Evolutionary conservation across 2,113 vertebrate genomes (phyloP), one percentile per base, ranked within the genome.

Genomic region (Coregonus clupeaformis): DNA sequence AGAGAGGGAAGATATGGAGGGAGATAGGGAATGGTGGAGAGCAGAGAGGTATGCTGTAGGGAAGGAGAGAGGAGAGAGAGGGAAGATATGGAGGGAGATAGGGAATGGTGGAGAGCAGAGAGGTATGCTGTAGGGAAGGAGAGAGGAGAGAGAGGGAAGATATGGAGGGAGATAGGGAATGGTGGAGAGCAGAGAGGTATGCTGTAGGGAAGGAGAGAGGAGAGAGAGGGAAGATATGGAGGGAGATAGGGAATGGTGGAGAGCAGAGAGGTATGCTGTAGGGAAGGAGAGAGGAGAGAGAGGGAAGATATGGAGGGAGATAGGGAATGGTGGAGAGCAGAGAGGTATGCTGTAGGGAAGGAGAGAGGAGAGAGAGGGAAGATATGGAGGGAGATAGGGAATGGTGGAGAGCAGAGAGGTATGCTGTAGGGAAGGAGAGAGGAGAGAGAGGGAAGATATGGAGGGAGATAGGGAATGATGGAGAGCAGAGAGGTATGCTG

Each of bases 61-160:
- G 60, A 63, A 60, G 80, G 73, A 85, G 72, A 79, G 75, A 73
- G 69, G 74, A 72, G 63, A 27, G 63, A 6, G 27, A 30, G 27
- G 13, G 63, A n/a, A n/a, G n/a, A n/a, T n/a, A n/a, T n/a, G n/a
- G n/a, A n/a, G n/a, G n/a, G n/a, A n/a, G n/a, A n/a, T n/a, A n/a
- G n/a, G n/a, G n/a, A n/a, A n/a, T n/a, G n/a, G n/a, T n/a, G n/a
- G 71, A 79, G n/a, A 24, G 5, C n/a, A 24, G 65, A 20, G 0
- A 36, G 13, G 29, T 11, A 9, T 9, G 30, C 12, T n/a, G 3
- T 14, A 2, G 29, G 30, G 30, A 22, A 42, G 5, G 36, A 6
- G 36, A 3, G 11, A 12, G n/a, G 66, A 42, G 30, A 68, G 27
- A 68, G 66, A 45, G 12, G 16, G 20, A 3, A 68, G 32, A 42